Evolutionary conservation across 1,140 invertebrate species (phyloP).

Genomic region (Drosophila ambigua): DNA sequence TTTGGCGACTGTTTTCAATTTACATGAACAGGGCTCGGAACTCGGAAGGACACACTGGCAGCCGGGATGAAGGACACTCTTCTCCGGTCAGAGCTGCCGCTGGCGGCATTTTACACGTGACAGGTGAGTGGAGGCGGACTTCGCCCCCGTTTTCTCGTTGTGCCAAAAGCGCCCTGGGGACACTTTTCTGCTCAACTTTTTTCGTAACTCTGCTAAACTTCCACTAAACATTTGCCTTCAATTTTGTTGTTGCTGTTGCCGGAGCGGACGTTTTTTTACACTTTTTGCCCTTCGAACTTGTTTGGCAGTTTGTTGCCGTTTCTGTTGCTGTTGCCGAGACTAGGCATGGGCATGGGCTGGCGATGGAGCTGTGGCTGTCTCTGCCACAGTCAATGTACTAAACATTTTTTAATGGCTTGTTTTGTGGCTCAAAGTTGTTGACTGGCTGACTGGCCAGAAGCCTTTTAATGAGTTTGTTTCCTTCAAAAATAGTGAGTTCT

Average conservation of each 20-base stretch:
- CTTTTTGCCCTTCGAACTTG: slow-evolving; percentile 41
- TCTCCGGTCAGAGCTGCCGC: slow-evolving; percentile 40
- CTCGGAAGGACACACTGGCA: slow-evolving; percentile 47
- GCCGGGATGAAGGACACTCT: slow-evolving; percentile 6
- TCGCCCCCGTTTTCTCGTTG: slow-evolving; percentile 8
- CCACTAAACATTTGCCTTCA: slow-evolving; percentile 75
- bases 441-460: slow-evolving; percentile 58
- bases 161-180: slow-evolving; percentile 65
- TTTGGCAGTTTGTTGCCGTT: slow-evolving; percentile 59
- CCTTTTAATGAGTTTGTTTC: slow-evolving; percentile 51
- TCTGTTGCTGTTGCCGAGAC: slow-evolving; percentile 31
- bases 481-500: slow-evolving; percentile 1
- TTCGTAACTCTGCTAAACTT: slow-evolving; percentile 54
- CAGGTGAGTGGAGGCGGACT: slow-evolving; percentile 49
- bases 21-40: slow-evolving; percentile 63
- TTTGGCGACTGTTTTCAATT: slow-evolving; percentile 77
- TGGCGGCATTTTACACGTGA: slow-evolving; percentile 69
- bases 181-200: slow-evolving; percentile 42
- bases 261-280: slow-evolving; percentile 8
- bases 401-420: slow-evolving; percentile 72
- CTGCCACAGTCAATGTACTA: slow-evolving; percentile 43
- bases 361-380: slow-evolving; percentile 20
- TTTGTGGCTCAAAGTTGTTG: slow-evolving; percentile 63
- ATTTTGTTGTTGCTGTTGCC: slow-evolving; percentile 45
- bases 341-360: no score